Conservation (phyloP, 2,797 vertebrate genomes). For the Xerus rutilus region DNA sequence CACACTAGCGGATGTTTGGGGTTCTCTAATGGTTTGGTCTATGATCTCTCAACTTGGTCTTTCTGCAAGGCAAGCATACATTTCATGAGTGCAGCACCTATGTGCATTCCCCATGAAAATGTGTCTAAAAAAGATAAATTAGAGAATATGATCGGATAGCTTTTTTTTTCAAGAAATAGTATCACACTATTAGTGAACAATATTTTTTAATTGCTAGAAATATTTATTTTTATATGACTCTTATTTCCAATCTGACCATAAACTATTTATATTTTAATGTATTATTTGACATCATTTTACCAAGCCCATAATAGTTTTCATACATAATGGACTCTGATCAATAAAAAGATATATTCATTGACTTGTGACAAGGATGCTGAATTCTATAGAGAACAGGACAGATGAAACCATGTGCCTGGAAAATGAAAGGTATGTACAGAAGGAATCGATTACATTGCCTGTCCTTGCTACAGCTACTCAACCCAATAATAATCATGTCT, state of each 20-base stretch:
- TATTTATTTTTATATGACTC: constrained; percentile 28
- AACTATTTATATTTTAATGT: constrained; percentile 18
- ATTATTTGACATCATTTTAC: constrained; percentile 13
- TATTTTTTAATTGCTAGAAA: constrained; percentile 43
- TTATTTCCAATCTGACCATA: not conserved
- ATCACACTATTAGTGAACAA: not conserved
- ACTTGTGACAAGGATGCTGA: not conserved
- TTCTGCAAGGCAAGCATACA: constrained; percentile 14
- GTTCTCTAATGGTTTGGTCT: constrained; percentile 47
- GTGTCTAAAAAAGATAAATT: constrained; percentile 54
- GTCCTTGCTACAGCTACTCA: not conserved
- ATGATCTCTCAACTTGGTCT: not conserved
- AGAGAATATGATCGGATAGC: not conserved
- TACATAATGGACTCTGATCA: constrained; percentile 6
- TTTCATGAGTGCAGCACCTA: constrained; percentile 7
- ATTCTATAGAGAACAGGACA: not conserved
- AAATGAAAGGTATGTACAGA: not conserved
- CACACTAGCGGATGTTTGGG: not conserved
- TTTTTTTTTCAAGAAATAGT: not conserved
- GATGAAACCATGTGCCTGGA: not conserved
- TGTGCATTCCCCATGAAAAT: not conserved
- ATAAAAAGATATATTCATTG: constrained; percentile 33
- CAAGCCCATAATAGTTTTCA: constrained; percentile 25
- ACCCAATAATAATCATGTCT: not conserved
- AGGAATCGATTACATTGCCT: not conserved